A percentile compares a stretch with the other conserved stretches of the same genome.
These are phyloP conservation scores for Hedychridium roseum DNA, from an alignment of 2,888 invertebrate species.

Conservation along the genomic window DNA sequence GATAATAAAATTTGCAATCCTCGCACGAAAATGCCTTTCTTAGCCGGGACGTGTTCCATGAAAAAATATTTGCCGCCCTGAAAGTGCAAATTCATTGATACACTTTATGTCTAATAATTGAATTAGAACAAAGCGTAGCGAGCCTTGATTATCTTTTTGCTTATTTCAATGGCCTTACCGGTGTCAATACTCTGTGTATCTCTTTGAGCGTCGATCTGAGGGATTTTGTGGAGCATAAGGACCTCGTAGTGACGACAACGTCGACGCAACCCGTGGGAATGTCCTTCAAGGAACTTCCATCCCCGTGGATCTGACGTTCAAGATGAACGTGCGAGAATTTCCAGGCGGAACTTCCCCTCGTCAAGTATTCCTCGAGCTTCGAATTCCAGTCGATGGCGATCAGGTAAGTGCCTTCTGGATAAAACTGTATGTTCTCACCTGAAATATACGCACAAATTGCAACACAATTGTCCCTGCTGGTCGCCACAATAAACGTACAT, in stretches of 20 bases:
- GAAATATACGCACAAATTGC: slow-evolving; percentile 6
- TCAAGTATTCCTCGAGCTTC: slow-evolving; percentile 48
- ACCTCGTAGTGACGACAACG: slow-evolving; percentile 52
- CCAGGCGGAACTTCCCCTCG: slow-evolving; percentile 43
- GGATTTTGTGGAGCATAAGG: slow-evolving; percentile 51
- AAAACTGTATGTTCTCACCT: slow-evolving; percentile 57
- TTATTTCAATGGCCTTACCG: slow-evolving; percentile 50
- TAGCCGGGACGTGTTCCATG: slow-evolving; percentile 51
- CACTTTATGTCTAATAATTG: no score
- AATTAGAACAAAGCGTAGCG: no score
- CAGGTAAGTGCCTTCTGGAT: slow-evolving; percentile 49
- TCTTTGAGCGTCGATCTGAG: slow-evolving; percentile 43
- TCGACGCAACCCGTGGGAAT: slow-evolving; percentile 48
- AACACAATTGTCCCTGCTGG: no score
- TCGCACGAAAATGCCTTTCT: slow-evolving; percentile 35
- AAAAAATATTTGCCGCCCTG: slow-evolving; percentile 55
- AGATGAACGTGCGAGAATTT: slow-evolving; percentile 51
- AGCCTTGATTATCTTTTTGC: not conserved
- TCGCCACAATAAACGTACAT: no score
- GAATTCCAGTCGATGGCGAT: slow-evolving; percentile 54
- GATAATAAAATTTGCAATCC: slow-evolving; percentile 49
- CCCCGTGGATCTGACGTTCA: slow-evolving; percentile 50
- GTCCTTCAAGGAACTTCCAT: slow-evolving; percentile 47
- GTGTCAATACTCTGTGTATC: slow-evolving; percentile 51
- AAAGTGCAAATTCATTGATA: slow-evolving; percentile 11